phyloP scores from a whole-genome alignment of 2,888 invertebrate genomes.

The Ormyrus nitidulus region DNA sequence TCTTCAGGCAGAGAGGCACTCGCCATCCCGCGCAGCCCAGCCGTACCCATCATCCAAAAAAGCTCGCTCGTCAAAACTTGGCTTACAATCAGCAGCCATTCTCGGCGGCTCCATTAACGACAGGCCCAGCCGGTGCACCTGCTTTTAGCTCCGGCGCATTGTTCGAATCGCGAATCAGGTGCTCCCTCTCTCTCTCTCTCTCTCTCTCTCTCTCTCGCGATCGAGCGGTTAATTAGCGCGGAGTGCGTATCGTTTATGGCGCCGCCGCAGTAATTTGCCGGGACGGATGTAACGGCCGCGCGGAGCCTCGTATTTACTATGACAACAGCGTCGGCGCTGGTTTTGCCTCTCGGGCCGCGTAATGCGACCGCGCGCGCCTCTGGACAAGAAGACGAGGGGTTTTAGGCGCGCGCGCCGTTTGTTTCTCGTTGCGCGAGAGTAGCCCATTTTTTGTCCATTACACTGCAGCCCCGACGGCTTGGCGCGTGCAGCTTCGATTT shows the following conservation, averaged over 20 bases:
- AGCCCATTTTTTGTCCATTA: constrained; percentile 41
- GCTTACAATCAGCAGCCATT: too few relatives aligned
- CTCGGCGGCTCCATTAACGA: too few relatives aligned
- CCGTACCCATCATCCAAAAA: too few relatives aligned
- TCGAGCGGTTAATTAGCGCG: constrained; percentile 64
- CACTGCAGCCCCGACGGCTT: not conserved
- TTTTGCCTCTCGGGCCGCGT: constrained; percentile 64
- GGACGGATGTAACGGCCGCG: constrained; percentile 53
- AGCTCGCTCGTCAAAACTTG: too few relatives aligned
- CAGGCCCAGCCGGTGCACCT: not conserved
- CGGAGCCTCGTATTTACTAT: constrained; percentile 63
- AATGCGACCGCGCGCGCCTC: constrained; percentile 65
- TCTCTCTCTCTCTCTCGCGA: constrained; percentile 29
- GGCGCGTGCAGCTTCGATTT: too few relatives aligned
- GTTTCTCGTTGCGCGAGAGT: constrained; percentile 59
- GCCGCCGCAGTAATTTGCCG: constrained; percentile 62
- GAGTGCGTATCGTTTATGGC: constrained; percentile 63
- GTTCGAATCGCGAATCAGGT: not conserved
- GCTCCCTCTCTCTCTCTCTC: not conserved
- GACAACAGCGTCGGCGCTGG: constrained; percentile 60
- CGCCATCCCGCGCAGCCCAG: too few relatives aligned
- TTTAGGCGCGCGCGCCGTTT: constrained; percentile 44
- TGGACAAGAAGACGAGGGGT: constrained; percentile 64
- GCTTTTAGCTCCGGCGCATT: not conserved
- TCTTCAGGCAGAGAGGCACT: too few relatives aligned